Evolutionary conservation across 2,113 vertebrate species (phyloP).

Genomic region (Lepidothrix coronata): DNA sequence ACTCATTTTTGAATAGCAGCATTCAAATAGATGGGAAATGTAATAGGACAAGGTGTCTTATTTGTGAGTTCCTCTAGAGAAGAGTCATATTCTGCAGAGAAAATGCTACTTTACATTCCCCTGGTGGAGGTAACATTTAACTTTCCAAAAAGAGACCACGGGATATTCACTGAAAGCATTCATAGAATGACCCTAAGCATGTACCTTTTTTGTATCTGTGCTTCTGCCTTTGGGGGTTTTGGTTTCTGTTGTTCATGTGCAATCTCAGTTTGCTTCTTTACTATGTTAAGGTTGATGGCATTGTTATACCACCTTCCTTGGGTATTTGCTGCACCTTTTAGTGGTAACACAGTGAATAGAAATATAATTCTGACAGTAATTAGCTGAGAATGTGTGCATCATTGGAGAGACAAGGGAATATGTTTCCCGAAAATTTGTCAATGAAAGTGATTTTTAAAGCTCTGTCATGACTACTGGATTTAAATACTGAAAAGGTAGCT

Average conservation of each 20-base stretch:
- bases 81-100: background rate
- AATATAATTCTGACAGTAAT: background rate
- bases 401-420: background rate
- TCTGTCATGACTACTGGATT: background rate
- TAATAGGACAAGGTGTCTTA: background rate
- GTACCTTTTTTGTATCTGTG: background rate
- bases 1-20: background rate
- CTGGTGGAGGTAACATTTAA: background rate
- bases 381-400: background rate
- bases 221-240: background rate
- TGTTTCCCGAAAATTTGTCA: background rate
- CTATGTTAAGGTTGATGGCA: background rate
- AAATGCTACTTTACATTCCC: background rate
- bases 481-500: background rate
- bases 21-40: background rate
- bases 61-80: background rate
- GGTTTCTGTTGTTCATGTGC: background rate
- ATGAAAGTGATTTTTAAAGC: background rate
- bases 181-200: rapidly evolving
- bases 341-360: background rate
- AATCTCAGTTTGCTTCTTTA: background rate
- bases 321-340: background rate
- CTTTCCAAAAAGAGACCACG: background rate
- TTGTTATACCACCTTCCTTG: background rate
- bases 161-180: background rate